phyloP scores from a whole-genome alignment of 2,888 invertebrate species.

The Phorcus lineatus region DNA sequence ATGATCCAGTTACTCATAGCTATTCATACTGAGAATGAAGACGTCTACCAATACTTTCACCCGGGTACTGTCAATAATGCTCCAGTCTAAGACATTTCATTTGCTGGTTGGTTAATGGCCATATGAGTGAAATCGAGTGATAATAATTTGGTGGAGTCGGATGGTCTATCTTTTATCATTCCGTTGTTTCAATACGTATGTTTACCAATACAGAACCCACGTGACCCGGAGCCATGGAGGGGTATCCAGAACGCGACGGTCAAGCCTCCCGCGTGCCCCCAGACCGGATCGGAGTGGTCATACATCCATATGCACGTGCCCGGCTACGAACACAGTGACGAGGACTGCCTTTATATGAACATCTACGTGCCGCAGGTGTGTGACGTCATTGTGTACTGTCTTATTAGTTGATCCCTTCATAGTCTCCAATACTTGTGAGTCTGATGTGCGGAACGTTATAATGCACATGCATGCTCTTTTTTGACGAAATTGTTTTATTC shows the following conservation, averaged over 20 bases:
- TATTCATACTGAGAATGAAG: too few relatives aligned
- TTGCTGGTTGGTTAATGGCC: too few relatives aligned
- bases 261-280: slow-evolving; percentile 47
- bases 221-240: slow-evolving; percentile 36
- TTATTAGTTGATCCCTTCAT: too few relatives aligned
- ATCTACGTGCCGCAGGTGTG: slow-evolving; percentile 45
- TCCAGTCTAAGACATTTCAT: too few relatives aligned
- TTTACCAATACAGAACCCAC: slow-evolving; percentile 36
- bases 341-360: slow-evolving; percentile 54
- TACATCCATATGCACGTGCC: slow-evolving; percentile 43
- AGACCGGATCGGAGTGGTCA: slow-evolving; percentile 25
- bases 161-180: too few relatives aligned
- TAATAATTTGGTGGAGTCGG: too few relatives aligned
- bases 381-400: neutral
- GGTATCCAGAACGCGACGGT: slow-evolving; percentile 20
- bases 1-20: too few relatives aligned
- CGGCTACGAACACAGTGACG: slow-evolving; percentile 35
- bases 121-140: too few relatives aligned
- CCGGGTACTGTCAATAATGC: too few relatives aligned
- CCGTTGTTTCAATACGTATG: neutral
- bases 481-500: too few relatives aligned
- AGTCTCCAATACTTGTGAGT: neutral
- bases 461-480: too few relatives aligned
- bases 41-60: too few relatives aligned
- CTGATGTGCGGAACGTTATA: neutral